Evolutionary conservation across 2,888 invertebrate species (phyloP).

Genomic region (Lasiommata megera): DNA sequence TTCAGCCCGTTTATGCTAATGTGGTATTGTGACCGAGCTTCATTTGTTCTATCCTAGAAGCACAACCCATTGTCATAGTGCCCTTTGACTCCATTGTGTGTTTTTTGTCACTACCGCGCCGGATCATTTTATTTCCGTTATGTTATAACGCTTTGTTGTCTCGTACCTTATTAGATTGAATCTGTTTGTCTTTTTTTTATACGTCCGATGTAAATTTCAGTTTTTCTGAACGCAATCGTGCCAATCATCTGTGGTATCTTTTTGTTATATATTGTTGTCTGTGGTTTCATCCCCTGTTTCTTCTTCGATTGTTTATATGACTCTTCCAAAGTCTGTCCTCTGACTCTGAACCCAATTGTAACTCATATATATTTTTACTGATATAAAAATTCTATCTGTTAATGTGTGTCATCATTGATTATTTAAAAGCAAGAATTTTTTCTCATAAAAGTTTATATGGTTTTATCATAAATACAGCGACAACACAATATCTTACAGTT

Average conservation of each 20-base stretch:
- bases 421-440: no score
- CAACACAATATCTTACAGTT: no score
- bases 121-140: conserved; percentile 80
- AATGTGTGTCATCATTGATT: no score
- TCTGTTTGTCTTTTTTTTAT: conserved; percentile 12
- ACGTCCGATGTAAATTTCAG: background rate
- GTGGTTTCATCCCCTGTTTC: background rate
- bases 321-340: no score
- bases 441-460: no score
- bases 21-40: conserved; percentile 68
- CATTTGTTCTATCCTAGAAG: conserved; percentile 71
- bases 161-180: conserved; percentile 50
- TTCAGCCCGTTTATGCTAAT: conserved; percentile 72
- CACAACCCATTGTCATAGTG: conserved; percentile 67
- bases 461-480: no score
- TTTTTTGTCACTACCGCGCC: conserved; percentile 69
- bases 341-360: no score
- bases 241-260: conserved; percentile 1
- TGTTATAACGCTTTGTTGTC: conserved; percentile 61
- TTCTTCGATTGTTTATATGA: no score
- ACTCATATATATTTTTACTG: no score
- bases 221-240: background rate
- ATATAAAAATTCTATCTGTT: no score
- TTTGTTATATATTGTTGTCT: no score
- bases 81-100: conserved; percentile 79